These are phyloP conservation scores for Hermodice carunculata DNA, from an alignment of 2,888 invertebrate genomes.

Conservation along the genomic window DNA sequence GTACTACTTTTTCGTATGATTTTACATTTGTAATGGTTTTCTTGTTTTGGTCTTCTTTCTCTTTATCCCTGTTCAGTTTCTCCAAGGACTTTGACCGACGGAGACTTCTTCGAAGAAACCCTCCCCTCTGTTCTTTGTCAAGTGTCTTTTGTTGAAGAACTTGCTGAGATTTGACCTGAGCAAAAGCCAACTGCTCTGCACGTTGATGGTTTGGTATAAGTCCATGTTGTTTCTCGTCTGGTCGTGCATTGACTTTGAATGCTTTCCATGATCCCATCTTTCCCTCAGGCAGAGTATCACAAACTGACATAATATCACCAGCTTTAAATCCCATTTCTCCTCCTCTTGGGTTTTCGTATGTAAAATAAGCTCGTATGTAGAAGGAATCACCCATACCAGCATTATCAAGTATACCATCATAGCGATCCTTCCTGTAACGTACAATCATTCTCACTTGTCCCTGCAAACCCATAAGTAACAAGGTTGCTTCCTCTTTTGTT, in stretches of 20 bases:
- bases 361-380: conserved; percentile 39
- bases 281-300: conserved; percentile 40
- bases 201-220: conserved; percentile 38
- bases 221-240: conserved; percentile 28
- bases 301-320: conserved; percentile 41
- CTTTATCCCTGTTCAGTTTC: conserved; percentile 29
- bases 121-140: conserved; percentile 24
- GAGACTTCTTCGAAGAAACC: conserved; percentile 36
- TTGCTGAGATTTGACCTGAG: conserved; percentile 8
- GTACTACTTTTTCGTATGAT: conserved; percentile 39
- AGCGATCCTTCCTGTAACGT: conserved; percentile 24
- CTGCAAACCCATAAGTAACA: conserved; percentile 20
- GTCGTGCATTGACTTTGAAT: conserved; percentile 22
- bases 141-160: conserved; percentile 19
- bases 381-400: conserved; percentile 39
- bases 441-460: conserved; percentile 23
- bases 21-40: conserved; percentile 7
- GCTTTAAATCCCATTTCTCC: conserved; percentile 35
- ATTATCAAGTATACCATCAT: conserved; percentile 26
- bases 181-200: conserved; percentile 39
- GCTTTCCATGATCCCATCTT: conserved; percentile 38
- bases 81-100: conserved; percentile 42
- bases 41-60: conserved; percentile 8
- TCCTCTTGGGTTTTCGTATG: conserved; percentile 20
- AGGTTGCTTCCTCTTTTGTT: conserved; percentile 38